phyloP scores from a whole-genome alignment of 2,888 invertebrate species.

The Beris morrisii region DNA sequence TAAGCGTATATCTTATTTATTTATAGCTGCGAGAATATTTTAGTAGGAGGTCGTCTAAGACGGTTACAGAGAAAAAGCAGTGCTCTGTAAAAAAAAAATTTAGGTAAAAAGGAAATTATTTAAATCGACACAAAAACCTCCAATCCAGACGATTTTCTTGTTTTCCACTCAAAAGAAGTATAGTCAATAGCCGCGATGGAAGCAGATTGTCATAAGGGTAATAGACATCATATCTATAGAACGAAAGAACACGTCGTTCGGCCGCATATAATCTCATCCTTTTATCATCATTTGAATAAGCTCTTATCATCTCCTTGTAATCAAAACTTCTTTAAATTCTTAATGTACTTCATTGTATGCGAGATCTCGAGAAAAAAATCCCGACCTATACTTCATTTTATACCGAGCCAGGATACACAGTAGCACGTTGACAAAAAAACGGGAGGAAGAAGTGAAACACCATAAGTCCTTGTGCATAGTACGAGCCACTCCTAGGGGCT shows the following conservation, averaged over 20 bases:
- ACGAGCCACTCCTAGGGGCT: slow-evolving; percentile 17
- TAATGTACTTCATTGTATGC: slow-evolving; percentile 35
- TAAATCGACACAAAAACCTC: no score
- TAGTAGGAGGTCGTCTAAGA: no score
- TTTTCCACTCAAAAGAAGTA: no score
- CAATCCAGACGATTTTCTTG: no score
- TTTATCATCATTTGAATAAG: slow-evolving; percentile 25
- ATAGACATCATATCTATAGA: slow-evolving; percentile 4
- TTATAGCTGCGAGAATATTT: no score
- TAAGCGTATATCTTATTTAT: no score
- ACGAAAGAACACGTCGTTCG: slow-evolving; percentile 13
- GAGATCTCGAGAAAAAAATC: slow-evolving; percentile 13
- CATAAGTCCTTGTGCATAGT: slow-evolving; percentile 8
- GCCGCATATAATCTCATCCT: slow-evolving; percentile 29
- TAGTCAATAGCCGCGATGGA: slow-evolving; percentile 8
- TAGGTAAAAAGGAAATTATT: no score
- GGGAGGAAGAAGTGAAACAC: slow-evolving; percentile 5
- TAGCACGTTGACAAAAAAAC: slow-evolving; percentile 15
- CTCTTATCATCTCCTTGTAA: slow-evolving; percentile 34
- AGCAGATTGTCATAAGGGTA: no score
- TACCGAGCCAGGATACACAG: slow-evolving; percentile 12
- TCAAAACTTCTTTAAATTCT: slow-evolving; percentile 39
- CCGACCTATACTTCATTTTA: slow-evolving; percentile 26
- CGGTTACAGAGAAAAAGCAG: no score
- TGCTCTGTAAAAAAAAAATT: no score